These are phyloP conservation scores for Zaprionus kolodkinae DNA, from an alignment of 1,140 invertebrate species.

Conservation along the genomic window DNA sequence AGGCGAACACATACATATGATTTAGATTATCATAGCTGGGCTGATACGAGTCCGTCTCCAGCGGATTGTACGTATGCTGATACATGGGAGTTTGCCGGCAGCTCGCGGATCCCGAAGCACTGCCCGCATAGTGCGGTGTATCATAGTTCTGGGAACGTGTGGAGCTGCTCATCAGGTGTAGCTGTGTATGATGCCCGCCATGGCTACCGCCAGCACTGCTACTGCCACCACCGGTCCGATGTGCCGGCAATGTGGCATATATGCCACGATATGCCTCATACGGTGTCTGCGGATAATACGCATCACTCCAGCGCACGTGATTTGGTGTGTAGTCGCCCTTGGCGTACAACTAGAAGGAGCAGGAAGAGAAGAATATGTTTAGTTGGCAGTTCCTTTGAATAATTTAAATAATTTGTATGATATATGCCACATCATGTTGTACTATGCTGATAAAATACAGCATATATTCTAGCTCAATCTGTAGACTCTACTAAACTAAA, in stretches of 20 bases:
- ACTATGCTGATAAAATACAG: neutral
- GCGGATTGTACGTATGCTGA: constrained; percentile 83
- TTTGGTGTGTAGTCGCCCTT: constrained; percentile 84
- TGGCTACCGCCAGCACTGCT: constrained; percentile 68
- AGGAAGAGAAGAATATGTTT: constrained; percentile 10
- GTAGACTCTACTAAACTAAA: neutral
- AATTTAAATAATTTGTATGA: neutral
- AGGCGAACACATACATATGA: constrained; percentile 83
- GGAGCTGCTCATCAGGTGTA: constrained; percentile 69
- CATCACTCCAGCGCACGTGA: constrained; percentile 83
- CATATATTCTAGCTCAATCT: neutral
- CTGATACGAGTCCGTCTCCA: constrained; percentile 83
- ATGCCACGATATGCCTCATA: constrained; percentile 83
- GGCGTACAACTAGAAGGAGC: constrained; percentile 70
- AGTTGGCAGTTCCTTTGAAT: neutral
- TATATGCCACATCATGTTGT: neutral
- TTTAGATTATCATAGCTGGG: constrained; percentile 83
- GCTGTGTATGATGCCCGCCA: constrained; percentile 48
- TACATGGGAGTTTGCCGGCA: constrained; percentile 81
- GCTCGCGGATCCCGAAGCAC: constrained; percentile 77
- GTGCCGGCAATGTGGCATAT: constrained; percentile 76
- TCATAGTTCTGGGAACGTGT: constrained; percentile 80
- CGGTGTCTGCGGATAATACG: constrained; percentile 82
- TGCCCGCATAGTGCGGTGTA: constrained; percentile 80
- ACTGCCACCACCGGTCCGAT: constrained; percentile 60